Conservation (phyloP, 1,140 invertebrate species). For the Aphelenchoides fujianensis region DNA sequence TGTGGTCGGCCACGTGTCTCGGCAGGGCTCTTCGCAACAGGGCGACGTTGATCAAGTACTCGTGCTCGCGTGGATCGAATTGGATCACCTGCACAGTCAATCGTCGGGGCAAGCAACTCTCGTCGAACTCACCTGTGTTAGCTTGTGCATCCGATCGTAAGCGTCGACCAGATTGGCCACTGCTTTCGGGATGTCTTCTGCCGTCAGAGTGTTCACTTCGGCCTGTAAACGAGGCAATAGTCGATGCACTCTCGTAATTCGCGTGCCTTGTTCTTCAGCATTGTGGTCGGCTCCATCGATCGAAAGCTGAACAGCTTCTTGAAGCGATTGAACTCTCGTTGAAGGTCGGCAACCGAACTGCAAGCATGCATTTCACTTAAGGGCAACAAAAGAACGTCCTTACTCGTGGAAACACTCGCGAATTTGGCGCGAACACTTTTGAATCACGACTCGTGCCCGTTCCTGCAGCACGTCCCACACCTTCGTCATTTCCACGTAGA, state of each 20-base stretch:
- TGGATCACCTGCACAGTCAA: slow-evolving; percentile 33
- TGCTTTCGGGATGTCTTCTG: slow-evolving; percentile 42
- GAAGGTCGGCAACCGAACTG: slow-evolving; percentile 24
- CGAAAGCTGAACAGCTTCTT: slow-evolving; percentile 36
- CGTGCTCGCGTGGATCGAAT: slow-evolving; percentile 41
- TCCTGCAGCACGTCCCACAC: slow-evolving; percentile 38
- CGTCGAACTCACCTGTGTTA: slow-evolving; percentile 31
- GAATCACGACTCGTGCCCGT: slow-evolving; percentile 30
- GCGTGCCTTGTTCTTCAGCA: slow-evolving; percentile 34
- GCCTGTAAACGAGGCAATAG: slow-evolving; percentile 24
- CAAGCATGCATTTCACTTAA: slow-evolving; percentile 16
- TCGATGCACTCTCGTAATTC: background rate
- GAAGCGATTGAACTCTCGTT: slow-evolving; percentile 38
- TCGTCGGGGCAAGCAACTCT: background rate
- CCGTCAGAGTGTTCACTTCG: slow-evolving; percentile 31
- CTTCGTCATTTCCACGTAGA: slow-evolving; percentile 23
- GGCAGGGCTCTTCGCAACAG: slow-evolving; percentile 32
- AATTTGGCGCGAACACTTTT: slow-evolving; percentile 36
- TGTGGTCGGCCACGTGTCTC: slow-evolving; percentile 36
- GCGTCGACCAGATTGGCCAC: slow-evolving; percentile 29
- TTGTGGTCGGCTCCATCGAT: slow-evolving; percentile 34
- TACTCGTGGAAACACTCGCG: slow-evolving; percentile 40
- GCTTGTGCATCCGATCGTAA: slow-evolving; percentile 43
- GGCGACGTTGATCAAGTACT: slow-evolving; percentile 33
- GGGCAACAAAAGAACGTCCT: background rate